Percentiles rank a stretch among this genome's conserved stretches.
Evolutionary conservation across 2,797 vertebrate genomes (phyloP).

Genomic region (Gymnoscopelus braueri): DNA sequence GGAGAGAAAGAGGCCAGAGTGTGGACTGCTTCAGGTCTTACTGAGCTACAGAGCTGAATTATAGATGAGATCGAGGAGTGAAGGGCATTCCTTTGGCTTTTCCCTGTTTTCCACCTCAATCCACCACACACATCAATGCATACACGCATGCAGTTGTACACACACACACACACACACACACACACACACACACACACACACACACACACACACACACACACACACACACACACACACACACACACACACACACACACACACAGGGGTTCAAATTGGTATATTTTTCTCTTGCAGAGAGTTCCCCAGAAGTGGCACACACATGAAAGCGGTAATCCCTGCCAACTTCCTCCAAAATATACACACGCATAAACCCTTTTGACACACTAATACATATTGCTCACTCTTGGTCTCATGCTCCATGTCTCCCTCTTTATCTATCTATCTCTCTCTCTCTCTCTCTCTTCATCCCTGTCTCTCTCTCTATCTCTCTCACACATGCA

Average conservation of each 20-base stretch:
- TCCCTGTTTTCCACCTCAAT: constrained; percentile 34
- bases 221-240: constrained; percentile 3
- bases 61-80: constrained; percentile 63
- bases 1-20: constrained; percentile 15
- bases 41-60: constrained; percentile 55
- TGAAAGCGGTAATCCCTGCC: too few relatives aligned
- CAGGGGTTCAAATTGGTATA: neutral
- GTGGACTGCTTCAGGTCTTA: constrained; percentile 40
- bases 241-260: neutral
- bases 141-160: neutral
- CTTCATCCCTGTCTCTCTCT: too few relatives aligned
- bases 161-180: neutral
- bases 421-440: too few relatives aligned
- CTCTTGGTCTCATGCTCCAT: too few relatives aligned
- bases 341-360: too few relatives aligned
- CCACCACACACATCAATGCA: constrained; percentile 12
- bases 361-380: too few relatives aligned
- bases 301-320: too few relatives aligned
- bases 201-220: neutral
- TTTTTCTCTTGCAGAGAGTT: neutral
- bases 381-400: too few relatives aligned
- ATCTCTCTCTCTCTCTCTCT: too few relatives aligned
- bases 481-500: too few relatives aligned
- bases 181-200: neutral
- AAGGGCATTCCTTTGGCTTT: constrained; percentile 48